Percentiles rank a stretch among this genome's conserved stretches.
Conservation (phyloP, 1,140 invertebrate species). For the Bombus consobrinus region DNA sequence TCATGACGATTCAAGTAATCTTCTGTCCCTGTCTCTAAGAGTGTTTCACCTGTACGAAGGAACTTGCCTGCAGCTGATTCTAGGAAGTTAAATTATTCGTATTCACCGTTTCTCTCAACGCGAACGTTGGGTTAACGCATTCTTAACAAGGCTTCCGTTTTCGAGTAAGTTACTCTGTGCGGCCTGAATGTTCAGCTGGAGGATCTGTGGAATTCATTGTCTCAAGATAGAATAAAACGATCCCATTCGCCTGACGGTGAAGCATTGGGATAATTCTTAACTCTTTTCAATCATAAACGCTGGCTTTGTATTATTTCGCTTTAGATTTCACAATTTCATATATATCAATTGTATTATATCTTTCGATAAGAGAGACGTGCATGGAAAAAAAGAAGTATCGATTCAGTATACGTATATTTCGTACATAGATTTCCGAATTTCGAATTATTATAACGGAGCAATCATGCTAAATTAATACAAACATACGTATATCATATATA, state of each 20-base stretch:
- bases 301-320: too few species aligned
- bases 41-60: not conserved
- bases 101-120: not conserved
- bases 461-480: too few species aligned
- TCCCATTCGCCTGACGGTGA: too few species aligned
- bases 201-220: not conserved
- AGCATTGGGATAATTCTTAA: not conserved
- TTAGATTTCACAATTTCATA: too few species aligned
- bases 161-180: not conserved
- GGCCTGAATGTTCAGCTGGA: not conserved
- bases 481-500: too few species aligned
- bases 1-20: not conserved
- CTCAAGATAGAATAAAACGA: not conserved
- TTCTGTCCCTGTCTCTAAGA: not conserved
- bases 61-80: constrained; percentile 9
- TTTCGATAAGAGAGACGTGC: too few species aligned
- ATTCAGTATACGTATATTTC: too few species aligned
- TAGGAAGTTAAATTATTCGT: constrained; percentile 27
- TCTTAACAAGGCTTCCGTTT: constrained; percentile 19
- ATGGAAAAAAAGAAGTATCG: too few species aligned
- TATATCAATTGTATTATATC: too few species aligned
- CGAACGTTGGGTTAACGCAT: constrained; percentile 26
- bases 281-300: not conserved
- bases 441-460: too few species aligned
- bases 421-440: too few species aligned